Evolutionary conservation across 2,888 invertebrate genomes (phyloP), one percentile per base, ranked within the genome.

Genomic region (Cerceris rybyensis): DNA sequence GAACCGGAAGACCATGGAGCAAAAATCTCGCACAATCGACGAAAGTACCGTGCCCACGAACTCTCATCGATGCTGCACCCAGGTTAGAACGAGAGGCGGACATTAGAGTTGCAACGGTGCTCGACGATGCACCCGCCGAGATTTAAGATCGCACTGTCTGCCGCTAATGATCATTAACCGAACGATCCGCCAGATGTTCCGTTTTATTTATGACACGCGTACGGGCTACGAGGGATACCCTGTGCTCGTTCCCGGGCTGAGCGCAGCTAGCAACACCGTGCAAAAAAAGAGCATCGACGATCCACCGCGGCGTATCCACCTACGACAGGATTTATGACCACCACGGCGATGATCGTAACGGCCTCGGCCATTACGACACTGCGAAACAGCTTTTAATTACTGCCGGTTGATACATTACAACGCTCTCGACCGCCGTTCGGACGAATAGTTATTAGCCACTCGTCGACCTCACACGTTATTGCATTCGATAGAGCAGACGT

Each of bases 321-420:
- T 60, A 71, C 75, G 60, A 42, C 55, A 68, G 66, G 67, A 82
- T 79, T 82, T 82, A 85, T 85, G 70, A 76, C 65, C 77, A 60
- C 69, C 78, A 14, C 72, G 59, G 63, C 75, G 78, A 85, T 85
- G 78, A 85, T 85, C 78, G 83, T 80, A 80, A 83, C 81, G 65
- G 80, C 64, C 66, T 58, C 57, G 69, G 60, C 83, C 85, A 84
- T 84, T 84, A 84, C 80, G 72, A 75, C 75, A 61, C 85, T 73
- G 70, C 78, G 85, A 80, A 80, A 79, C 77, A 73, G 86, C 85
- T 86, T 85, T 85, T 85, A 85, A 85, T 85, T 85, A 86, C 85
- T 84, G 59, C 77, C 78, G 67, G 71, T 83, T 85, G 84, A 85
- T 85, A 60, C 84, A 85, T 85, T 85, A 79, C 83, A 81, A 75